Evolutionary conservation across 2,113 vertebrate genomes (phyloP), one percentile per base, ranked within the genome.

Genomic region (Alces alces): DNA sequence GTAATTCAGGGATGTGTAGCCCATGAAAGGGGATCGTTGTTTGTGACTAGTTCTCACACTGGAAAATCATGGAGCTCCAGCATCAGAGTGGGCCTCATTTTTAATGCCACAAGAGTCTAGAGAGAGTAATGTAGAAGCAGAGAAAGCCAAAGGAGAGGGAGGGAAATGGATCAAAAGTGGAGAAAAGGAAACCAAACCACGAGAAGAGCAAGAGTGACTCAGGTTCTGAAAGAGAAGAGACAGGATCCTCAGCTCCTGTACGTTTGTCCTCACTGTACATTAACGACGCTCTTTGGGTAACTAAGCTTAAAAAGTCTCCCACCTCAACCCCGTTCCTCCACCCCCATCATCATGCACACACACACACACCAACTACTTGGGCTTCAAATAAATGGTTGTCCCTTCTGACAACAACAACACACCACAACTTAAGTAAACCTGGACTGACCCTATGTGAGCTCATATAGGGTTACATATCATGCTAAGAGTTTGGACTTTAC

Each of bases 281-380:
- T 52, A 25, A 45, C 11, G 52, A 16, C 16, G 60, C 12, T 43
- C 27, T 58, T 36, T 82, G 80, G 55, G 45, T 23, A 55, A 73
- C 30, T 19, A 19, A 23, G 33, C 52, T 70, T 57, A 27, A 25
- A 43, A 39, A 12, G 4, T 39, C 50, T 21, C 12, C 52, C 3
- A 9, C 9, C 36, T 0, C 5, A 5, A 39, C 5, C 28, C 28
- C 57, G 3, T 57, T 50, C 43, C 5, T 33, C 17, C 23, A 43
- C 2, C n/a, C 6, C 0, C 17, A 2, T n/a, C 43, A 19, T 5
- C 12, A 9, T 25, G 16, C 4, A 64, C 14, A 21, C 36, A 36
- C 12, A n/a, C 54, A 33, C 17, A 78, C 14, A 7, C 19, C 7
- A 33, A 9, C 39, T 47, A 15, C 54, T 55, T 21, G 25, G 27